These are phyloP conservation scores for Spea bombifrons DNA, from an alignment of 2,113 vertebrate genomes.

Conservation along the genomic window DNA sequence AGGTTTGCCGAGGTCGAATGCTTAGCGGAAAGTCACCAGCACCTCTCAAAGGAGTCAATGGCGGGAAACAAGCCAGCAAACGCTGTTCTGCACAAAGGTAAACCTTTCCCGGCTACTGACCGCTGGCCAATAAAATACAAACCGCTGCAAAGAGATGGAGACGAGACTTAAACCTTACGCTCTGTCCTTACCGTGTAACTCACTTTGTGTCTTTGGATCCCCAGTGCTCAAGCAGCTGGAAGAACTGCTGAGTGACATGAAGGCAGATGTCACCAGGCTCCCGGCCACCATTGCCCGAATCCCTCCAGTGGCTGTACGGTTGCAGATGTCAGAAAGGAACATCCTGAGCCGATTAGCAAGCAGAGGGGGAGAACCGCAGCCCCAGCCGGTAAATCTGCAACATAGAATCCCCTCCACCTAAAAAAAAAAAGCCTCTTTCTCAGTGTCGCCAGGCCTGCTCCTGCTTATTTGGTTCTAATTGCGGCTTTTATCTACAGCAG, in stretches of 20 bases:
- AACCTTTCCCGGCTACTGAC: constrained; percentile 18
- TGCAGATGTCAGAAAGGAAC: constrained; percentile 97
- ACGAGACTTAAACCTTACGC: neutral
- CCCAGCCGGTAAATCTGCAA: constrained; percentile 75
- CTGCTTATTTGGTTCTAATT: neutral
- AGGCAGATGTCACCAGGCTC: constrained; percentile 92
- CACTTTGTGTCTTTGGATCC: neutral
- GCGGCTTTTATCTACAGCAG: constrained; percentile 45
- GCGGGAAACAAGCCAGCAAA: constrained; percentile 97
- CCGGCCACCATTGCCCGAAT: constrained; percentile 95
- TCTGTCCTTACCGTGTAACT: neutral
- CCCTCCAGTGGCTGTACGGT: constrained; percentile 88
- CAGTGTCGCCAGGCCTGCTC: neutral
- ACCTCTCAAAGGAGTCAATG: constrained; percentile 97
- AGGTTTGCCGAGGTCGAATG: constrained; percentile 97
- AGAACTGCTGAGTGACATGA: constrained; percentile 97
- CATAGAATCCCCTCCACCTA: neutral
- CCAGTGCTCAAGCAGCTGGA: constrained; percentile 97
- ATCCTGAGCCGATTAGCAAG: constrained; percentile 95
- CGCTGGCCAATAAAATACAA: neutral
- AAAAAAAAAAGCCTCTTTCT: too few species aligned
- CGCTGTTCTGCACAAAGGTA: constrained; percentile 97
- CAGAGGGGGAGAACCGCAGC: constrained; percentile 81
- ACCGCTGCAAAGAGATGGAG: neutral
- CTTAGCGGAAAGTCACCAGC: constrained; percentile 95